These are phyloP conservation scores for Enteromius thamalakanensis DNA, from an alignment of 2,797 vertebrate species.

Conservation along the genomic window DNA sequence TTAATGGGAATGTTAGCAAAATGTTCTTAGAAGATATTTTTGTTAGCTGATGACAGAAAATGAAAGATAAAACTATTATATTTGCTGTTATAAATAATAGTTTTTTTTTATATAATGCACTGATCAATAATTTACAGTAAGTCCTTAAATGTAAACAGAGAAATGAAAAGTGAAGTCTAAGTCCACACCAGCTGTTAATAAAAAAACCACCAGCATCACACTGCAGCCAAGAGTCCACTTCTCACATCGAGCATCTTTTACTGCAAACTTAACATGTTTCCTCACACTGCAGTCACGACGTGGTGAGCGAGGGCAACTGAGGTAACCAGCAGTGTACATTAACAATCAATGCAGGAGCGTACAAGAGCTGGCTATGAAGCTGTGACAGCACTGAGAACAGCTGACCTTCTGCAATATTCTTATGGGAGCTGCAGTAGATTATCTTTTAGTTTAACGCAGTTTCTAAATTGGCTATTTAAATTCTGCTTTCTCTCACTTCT, in stretches of 20 bases:
- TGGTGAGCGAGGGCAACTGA: neutral
- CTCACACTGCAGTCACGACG: conserved; percentile 9
- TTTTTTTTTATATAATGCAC: neutral
- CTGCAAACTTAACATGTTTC: conserved; percentile 6
- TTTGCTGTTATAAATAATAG: neutral
- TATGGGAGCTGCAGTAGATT: conserved; percentile 22
- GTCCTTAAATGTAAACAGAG: neutral
- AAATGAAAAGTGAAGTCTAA: neutral
- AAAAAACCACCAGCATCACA: conserved; percentile 11
- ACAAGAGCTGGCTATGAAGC: conserved; percentile 15
- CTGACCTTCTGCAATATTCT: conserved; percentile 11
- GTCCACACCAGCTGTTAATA: neutral
- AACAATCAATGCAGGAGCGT: conserved; percentile 13
- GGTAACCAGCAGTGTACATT: conserved; percentile 31
- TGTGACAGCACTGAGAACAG: conserved; percentile 9
- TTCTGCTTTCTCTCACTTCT: conserved; percentile 4
- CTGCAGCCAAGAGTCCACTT: neutral
- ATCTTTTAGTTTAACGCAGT: neutral
- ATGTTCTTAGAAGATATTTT: neutral
- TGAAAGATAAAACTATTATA: neutral
- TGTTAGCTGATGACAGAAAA: neutral
- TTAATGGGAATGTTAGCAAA: neutral
- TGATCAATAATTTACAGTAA: neutral
- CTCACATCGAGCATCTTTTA: conserved; percentile 1
- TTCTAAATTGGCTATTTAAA: conserved; percentile 13